Evolutionary conservation across 2,113 vertebrate genomes (phyloP), one percentile per base, ranked within the genome.

Genomic region (Gallinago paraguaiae): DNA sequence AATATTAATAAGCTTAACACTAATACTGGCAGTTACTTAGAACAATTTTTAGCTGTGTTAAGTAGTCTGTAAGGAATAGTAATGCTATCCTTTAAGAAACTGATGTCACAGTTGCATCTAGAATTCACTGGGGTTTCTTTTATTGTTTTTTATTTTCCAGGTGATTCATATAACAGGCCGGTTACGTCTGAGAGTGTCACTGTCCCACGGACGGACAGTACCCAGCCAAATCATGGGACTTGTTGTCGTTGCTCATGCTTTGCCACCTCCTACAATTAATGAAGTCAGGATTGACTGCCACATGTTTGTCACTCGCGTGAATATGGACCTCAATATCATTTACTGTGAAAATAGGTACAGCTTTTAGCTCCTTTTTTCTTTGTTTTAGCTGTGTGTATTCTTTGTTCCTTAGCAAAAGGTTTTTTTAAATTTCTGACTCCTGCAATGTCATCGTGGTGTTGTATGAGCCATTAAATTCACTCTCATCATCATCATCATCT

Each of bases 301-400:
- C 93, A 99, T 99, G 99, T 99, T 99, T 86, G 99, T 99, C 95
- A 99, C 99, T 72, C 98, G 99, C 46, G 99, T 99, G 98, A 99
- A 99, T 98, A 99, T 99, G 99, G 99, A 99, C 98, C 99, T 99
- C 95, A 99, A 99, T 98, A 99, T 99, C 91, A 97, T 99, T 98
- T 99, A 99, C 99, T 99, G 99, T 98, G 99, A 99, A 98, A 99
- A 99, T 98, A 99, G 99, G 99, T 99, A 98, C 92, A 95, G 81
- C 27, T 57, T 96, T 98, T 82, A 92, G 72, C 79, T 96, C 93
- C 83, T 91, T 31, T 96, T 93, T 93, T 39, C 33, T 91, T 45
- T 69, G 23, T 86, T 89, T 86, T 64, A 71, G 15, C 65, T 84
- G 30, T 17, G 15, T 83, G 37, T 86, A 19, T 97, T 88, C 75